phyloP scores from a whole-genome alignment of 2,797 vertebrate genomes.

The Fundulus diaphanus region DNA sequence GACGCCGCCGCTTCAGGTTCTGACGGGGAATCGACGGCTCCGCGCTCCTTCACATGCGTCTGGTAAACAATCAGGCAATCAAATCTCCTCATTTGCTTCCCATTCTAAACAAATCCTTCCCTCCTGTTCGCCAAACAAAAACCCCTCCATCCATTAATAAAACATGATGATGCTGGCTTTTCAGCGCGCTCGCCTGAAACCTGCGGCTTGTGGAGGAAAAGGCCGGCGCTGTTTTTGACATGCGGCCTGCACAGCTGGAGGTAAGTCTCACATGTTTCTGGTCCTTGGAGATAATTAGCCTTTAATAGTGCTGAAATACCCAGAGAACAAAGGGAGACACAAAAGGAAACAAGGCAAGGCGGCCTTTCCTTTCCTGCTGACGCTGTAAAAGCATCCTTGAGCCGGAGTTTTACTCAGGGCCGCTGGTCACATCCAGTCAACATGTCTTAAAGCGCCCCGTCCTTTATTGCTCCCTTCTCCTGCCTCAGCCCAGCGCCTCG shows the following conservation, averaged over 20 bases:
- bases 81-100: conserved; percentile 44
- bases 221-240: conserved; percentile 12
- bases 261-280: conserved; percentile 17
- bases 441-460: conserved; percentile 32
- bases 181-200: conserved; percentile 18
- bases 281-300: conserved; percentile 10
- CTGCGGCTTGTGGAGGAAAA: not conserved
- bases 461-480: conserved; percentile 13
- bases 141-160: conserved; percentile 33
- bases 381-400: conserved; percentile 15
- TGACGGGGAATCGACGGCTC: not conserved
- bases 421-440: conserved; percentile 47
- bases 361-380: conserved; percentile 10
- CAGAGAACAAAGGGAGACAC: not conserved
- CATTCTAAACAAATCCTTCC: conserved; percentile 31
- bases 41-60: not conserved
- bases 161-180: conserved; percentile 32
- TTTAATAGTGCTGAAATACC: not conserved
- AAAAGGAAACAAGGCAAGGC: not conserved
- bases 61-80: conserved; percentile 34
- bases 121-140: conserved; percentile 35
- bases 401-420: conserved; percentile 16
- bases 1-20: conserved; percentile 14
- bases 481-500: conserved; percentile 39
- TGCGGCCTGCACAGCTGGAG: conserved; percentile 31